phyloP scores from a whole-genome alignment of 2,888 invertebrate genomes.

The Helobdella robusta region DNA sequence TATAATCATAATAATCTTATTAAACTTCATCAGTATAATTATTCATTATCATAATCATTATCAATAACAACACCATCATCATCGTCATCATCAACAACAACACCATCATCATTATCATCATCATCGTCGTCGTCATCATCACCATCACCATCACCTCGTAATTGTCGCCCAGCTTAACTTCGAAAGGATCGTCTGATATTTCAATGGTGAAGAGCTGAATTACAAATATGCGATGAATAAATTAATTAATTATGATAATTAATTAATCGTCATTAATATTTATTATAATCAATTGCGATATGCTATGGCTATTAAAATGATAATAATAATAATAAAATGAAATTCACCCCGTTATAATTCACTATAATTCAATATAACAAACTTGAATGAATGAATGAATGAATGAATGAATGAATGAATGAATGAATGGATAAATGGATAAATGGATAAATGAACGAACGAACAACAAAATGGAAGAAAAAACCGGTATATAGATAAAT shows the following conservation, averaged over 20 bases:
- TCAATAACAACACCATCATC: constrained; percentile 23
- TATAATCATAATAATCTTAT: constrained; percentile 19
- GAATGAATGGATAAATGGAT: too few species aligned
- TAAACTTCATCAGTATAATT: too few species aligned
- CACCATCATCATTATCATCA: constrained; percentile 24
- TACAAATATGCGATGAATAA: not conserved
- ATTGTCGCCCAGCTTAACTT: constrained; percentile 87
- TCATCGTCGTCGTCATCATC: constrained; percentile 18
- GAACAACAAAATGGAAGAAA: too few species aligned
- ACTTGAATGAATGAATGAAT: too few species aligned
- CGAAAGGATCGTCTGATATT: constrained; percentile 94
- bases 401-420: too few species aligned
- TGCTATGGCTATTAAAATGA: not conserved
- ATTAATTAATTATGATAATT: not conserved
- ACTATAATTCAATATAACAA: too few species aligned
- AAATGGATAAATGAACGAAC: too few species aligned
- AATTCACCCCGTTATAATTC: too few species aligned
- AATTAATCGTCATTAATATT: not conserved
- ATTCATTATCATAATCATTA: constrained; percentile 23
- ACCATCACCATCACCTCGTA: constrained; percentile 69
- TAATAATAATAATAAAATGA: not conserved
- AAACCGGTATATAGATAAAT: too few species aligned
- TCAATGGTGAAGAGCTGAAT: constrained; percentile 71
- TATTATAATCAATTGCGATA: not conserved
- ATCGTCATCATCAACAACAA: constrained; percentile 22